Base-by-base conservation (phyloP, 2,113 vertebrate species). In the Panthera leo region DNA sequence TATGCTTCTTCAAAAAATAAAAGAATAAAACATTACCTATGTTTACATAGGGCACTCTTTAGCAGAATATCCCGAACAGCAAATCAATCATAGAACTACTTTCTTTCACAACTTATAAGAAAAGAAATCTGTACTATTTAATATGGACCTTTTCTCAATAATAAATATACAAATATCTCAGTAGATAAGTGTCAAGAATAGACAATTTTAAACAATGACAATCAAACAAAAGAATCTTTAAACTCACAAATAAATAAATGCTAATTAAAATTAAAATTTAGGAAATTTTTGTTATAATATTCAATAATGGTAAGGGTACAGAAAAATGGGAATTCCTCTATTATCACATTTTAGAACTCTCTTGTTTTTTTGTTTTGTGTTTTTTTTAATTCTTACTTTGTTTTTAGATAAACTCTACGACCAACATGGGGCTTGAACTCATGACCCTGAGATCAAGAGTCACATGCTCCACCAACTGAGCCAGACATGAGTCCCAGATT, bases 1-100 rank as follows among this genome's bases (percentile, higher is more conserved):
- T 94, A 55, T 82, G 36, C 42, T 92, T 94, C n/a, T 97, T 94
- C 63, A 34, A 94, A 98, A 97, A 85, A 67, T 5, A 96, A 58
- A 89, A 89, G 80, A 94, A 65, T 10, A 73, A 94, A 92, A 92
- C 0, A 86, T 16, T 70, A 48, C 42, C 67, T 61, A 95, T 48
- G 53, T 85, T 92, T 78, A 67, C 23, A 78, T 2, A 92, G 14
- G 53, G 19, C 1, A 83, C 1, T 12, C 45, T 55, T 91, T 80
- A 88, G 86, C 12, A 89, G 19, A 96, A 84, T 23, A 79, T 76
- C 61, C 19, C 15, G 8, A 95, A 91, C 14, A 36, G 83, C 51
- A 95, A 96, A 90, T 21, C 71, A 93, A 91, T 16, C 13, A 31
- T 36, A 80, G 34, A 82, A 84, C 86, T 94, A 86, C 29, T 71